Conservation (phyloP, 2,888 invertebrate genomes). For the Blastobasis lacticolella region DNA sequence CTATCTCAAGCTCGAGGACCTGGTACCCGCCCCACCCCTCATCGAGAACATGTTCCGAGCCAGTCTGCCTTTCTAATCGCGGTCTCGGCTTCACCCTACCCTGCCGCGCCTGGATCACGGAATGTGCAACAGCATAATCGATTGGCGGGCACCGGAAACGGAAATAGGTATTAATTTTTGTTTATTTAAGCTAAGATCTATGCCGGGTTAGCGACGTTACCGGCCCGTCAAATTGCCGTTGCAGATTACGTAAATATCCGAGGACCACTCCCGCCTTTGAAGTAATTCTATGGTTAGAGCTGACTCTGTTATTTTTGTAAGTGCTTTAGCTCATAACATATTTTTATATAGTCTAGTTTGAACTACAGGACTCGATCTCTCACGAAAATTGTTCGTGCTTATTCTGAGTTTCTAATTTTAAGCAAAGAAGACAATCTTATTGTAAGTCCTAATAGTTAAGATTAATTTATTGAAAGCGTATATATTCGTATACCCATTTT, state of each 20-base stretch:
- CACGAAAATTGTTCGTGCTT: conserved; percentile 64
- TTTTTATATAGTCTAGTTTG: conserved; percentile 64
- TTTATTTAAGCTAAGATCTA: no score
- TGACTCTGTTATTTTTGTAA: conserved; percentile 69
- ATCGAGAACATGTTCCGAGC: conserved; percentile 97
- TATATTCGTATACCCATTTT: conserved; percentile 42
- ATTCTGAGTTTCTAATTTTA: conserved; percentile 36
- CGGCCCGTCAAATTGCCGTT: neutral
- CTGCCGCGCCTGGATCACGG: conserved; percentile 1
- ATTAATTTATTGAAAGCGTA: conserved; percentile 65
- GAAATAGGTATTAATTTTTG: no score
- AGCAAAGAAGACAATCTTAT: conserved; percentile 45
- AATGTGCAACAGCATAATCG: neutral
- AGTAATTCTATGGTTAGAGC: conserved; percentile 47
- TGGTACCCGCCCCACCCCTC: conserved; percentile 92
- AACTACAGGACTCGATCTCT: conserved; percentile 66
- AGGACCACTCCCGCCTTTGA: conserved; percentile 66
- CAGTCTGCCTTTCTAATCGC: conserved; percentile 88
- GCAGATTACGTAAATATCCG: conserved; percentile 19
- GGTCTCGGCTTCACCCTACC: conserved; percentile 24
- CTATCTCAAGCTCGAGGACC: conserved; percentile 93
- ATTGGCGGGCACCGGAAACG: no score
- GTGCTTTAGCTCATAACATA: conserved; percentile 61
- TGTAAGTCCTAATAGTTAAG: conserved; percentile 49
- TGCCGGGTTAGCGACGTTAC: no score